Conservation (phyloP, 1,140 invertebrate genomes). For the Dendroctonus valens region DNA sequence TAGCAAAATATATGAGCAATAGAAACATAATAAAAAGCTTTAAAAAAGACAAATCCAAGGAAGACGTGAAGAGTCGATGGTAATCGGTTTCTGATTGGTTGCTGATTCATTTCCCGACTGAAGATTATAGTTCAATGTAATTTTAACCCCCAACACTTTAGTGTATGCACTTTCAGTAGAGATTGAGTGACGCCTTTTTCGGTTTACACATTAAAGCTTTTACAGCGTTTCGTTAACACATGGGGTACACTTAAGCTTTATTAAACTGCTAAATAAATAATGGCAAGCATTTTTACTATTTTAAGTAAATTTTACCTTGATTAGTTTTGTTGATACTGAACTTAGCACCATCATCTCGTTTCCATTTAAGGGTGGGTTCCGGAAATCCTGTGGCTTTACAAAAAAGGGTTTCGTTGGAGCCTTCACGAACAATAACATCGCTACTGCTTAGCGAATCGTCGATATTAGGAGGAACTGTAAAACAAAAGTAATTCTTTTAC, state of each 20-base stretch:
- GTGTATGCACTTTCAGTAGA: too few relatives aligned
- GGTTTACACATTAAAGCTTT: too few relatives aligned
- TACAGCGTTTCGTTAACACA: not conserved
- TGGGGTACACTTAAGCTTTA: not conserved
- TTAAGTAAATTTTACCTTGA: slow-evolving; percentile 56
- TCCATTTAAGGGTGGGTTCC: slow-evolving; percentile 85
- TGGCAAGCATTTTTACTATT: not conserved
- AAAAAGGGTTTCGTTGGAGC: slow-evolving; percentile 80
- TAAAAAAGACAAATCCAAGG: too few relatives aligned
- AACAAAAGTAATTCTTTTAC: slow-evolving; percentile 27
- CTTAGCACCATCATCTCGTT: slow-evolving; percentile 80
- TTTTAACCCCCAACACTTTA: too few relatives aligned
- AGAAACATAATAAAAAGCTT: too few relatives aligned
- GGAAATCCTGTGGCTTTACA: slow-evolving; percentile 90
- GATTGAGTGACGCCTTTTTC: too few relatives aligned
- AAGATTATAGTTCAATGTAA: too few relatives aligned
- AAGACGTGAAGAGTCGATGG: too few relatives aligned
- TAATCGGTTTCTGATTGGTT: too few relatives aligned
- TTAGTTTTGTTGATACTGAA: slow-evolving; percentile 81
- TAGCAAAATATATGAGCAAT: too few relatives aligned
- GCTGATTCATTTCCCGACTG: too few relatives aligned
- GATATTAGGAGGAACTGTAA: slow-evolving; percentile 87
- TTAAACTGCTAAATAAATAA: not conserved
- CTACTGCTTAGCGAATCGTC: slow-evolving; percentile 86
- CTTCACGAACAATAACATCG: slow-evolving; percentile 88